Evolutionary conservation across 2,888 invertebrate species (phyloP).

Genomic region (Cantharis flavilabris): DNA sequence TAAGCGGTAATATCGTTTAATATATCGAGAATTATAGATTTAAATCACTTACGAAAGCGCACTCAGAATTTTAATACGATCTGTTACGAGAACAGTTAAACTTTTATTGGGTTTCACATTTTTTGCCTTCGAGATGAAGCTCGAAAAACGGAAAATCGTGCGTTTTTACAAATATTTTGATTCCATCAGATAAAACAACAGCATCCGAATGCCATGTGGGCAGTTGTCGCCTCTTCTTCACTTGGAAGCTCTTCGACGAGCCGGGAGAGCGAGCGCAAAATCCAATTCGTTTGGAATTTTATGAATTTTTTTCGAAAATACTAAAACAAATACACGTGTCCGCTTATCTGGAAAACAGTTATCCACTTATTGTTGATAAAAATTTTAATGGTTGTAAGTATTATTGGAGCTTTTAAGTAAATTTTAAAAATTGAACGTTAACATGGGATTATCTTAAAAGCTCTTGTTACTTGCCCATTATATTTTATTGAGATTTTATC

Average conservation of each 20-base stretch:
- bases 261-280: not conserved
- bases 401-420: not conserved
- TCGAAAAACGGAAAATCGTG: not conserved
- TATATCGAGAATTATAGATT: not conserved
- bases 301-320: too few species aligned
- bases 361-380: not conserved
- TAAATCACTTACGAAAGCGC: not conserved
- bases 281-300: not conserved
- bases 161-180: not conserved
- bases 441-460: conserved; percentile 1
- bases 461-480: conserved; percentile 2
- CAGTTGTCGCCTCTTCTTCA: not conserved
- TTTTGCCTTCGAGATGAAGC: not conserved
- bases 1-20: not conserved
- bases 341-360: not conserved
- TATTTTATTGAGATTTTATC: conserved; percentile 1
- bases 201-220: not conserved
- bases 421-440: conserved; percentile 3
- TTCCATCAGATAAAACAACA: not conserved
- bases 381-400: not conserved
- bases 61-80: not conserved
- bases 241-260: not conserved
- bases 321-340: not conserved
- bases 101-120: not conserved
- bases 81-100: not conserved